Base-by-base conservation (phyloP, 2,113 vertebrate species). In the Hemicordylus capensis region DNA sequence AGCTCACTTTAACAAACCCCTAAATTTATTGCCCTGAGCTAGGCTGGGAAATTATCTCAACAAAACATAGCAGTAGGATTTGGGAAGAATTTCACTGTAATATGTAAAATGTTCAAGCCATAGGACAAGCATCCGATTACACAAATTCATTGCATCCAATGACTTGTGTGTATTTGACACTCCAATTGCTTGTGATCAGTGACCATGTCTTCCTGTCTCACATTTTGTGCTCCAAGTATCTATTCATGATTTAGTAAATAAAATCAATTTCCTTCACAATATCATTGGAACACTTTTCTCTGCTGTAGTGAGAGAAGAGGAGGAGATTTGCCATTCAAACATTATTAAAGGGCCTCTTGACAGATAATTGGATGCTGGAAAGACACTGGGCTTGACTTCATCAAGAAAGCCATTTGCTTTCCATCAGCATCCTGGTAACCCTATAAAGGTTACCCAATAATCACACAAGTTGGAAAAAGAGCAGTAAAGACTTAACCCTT, bases 171-270 rank as follows among this genome's bases (percentile, higher is more conserved):
- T 81, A 0, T 84, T 89, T 89, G 75, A 84, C 66, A 37, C 9
- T 92, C 79, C 81, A 88, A 79, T 58, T 39, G 24, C 87, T 83
- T 84, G 76, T 24, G 48, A 86, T 66, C 56, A 86, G 22, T 54
- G 56, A 34, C 84, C 46, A 73, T 80, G 39, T 83, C 59, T 67
- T 80, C 48, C 48, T 86, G 77, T 85, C 31, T 82, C 56, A 64
- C 67, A 67, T 86, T 31, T 76, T 4, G 0, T 64, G 6, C 48
- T 59, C 24, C 44, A 58, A 75, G 39, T 26, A 56, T 34, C 89
- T 44, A 1, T 0, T 9, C n/a, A 85, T 81, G 81, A 66, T 78
- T 88, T 42, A 84, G 48, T 74, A 90, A 83, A 70, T 76, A 34
- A 70, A 70, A 58, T 24, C 54, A 51, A 80, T 48, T 44, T 74